Evolutionary conservation across 2,888 invertebrate genomes (phyloP).

Genomic region (Rhopalosiphum nymphaeae): DNA sequence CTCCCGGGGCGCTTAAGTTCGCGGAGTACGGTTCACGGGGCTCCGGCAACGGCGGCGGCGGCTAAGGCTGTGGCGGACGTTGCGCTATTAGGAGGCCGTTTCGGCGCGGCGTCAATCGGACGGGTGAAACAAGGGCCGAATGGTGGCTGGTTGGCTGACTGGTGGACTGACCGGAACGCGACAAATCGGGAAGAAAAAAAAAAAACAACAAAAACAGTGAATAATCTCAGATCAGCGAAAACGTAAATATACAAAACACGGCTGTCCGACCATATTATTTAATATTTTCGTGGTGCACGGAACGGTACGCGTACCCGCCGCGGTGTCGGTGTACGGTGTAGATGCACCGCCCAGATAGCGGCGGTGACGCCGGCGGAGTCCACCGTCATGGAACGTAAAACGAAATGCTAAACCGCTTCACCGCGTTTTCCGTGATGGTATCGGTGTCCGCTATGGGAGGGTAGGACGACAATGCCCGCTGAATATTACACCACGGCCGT

Average conservation of each 20-base stretch:
- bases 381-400: conserved; percentile 42
- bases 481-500: background rate
- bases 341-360: conserved; percentile 50
- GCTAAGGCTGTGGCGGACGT: background rate
- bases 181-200: background rate
- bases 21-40: background rate
- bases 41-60: background rate
- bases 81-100: background rate
- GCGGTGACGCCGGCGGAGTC: conserved; percentile 37
- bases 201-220: conserved; percentile 30
- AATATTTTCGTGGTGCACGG: conserved; percentile 27
- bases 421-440: background rate
- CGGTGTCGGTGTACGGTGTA: conserved; percentile 46
- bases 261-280: conserved; percentile 44
- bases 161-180: background rate
- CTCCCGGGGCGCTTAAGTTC: background rate
- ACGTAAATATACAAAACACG: conserved; percentile 64
- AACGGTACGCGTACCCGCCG: conserved; percentile 38
- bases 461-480: background rate
- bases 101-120: background rate
- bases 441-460: background rate
- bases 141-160: background rate
- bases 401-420: background rate
- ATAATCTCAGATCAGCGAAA: conserved; percentile 44
- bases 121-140: background rate